Base-by-base conservation (phyloP, 1,140 invertebrate species). In the Goniozus legneri region DNA sequence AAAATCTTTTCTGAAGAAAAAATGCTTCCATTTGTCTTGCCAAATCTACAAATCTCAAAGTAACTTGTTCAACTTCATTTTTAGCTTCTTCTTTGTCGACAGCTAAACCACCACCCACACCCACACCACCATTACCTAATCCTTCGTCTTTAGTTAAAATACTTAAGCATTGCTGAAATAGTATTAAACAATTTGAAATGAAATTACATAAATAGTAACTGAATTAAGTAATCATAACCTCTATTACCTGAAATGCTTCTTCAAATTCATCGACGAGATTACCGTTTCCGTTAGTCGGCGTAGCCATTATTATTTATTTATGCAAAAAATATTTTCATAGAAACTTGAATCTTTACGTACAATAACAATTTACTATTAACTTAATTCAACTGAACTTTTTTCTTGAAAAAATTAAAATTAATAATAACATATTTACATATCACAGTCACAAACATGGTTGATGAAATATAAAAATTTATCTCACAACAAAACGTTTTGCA, bases 11-110 rank as follows among this genome's bases (percentile, higher is more conserved):
- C 68, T 95, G 92, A 1, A 97, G 69, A 65, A 97, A 97, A 69
- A 93, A 95, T 1, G 89, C 89, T 73, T 97, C 93, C 84, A 95
- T 91, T 75, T 94, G 89, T 20, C 91, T 79, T 1, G 92, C 92
- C 21, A 92, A 77, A 70, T 97, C 93, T 24, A 96, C 84, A 65
- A 96, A 95, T 48, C 86, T 79, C 43, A 88, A 75, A 30, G 88
- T 83, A 13, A 85, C 85, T 74, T 92, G 85, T 58, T 97, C 93
- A 1, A 94, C 90, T 76, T 90, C 90, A 0, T 86, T 80, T 44
- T 84, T 82, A 8, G 89, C 85, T 69, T 92, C 90, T 63, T 92
- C 89, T 68, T 91, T 89, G 60, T 91, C 88, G 47, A 85, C 84
- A 50, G 71, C 74, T 41, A 67, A 58, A n/a, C 68, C 62, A 35